Evolutionary conservation across 2,888 invertebrate species (phyloP).

Genomic region (Euplagia quadripunctaria): DNA sequence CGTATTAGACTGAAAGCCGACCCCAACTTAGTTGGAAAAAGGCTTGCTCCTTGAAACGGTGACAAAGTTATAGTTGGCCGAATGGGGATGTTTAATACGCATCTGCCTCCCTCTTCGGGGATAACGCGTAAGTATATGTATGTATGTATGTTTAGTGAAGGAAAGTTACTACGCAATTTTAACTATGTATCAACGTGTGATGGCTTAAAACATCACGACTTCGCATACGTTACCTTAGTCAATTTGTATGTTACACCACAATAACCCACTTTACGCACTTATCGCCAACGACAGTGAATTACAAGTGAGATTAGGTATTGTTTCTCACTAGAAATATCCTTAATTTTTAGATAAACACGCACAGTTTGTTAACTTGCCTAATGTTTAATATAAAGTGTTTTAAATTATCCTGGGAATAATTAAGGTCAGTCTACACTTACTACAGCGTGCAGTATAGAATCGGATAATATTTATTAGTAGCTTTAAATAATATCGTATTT

Average conservation of each 20-base stretch:
- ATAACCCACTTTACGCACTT: slow-evolving; percentile 15
- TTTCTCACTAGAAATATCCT: slow-evolving; percentile 7
- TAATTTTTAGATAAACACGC: slow-evolving; percentile 18
- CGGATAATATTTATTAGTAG: too few species aligned
- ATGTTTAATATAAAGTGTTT: not conserved
- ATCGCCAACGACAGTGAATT: slow-evolving; percentile 10
- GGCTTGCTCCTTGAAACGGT: too few species aligned
- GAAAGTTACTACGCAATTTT: slow-evolving; percentile 8
- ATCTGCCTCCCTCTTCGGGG: too few species aligned
- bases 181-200: slow-evolving; percentile 2
- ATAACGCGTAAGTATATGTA: not conserved
- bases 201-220: slow-evolving; percentile 5
- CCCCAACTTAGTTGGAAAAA: too few species aligned
- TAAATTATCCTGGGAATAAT: slow-evolving; percentile 3
- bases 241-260: slow-evolving; percentile 2
- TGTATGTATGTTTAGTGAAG: not conserved
- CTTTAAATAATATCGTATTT: too few species aligned
- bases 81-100: not conserved
- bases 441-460: not conserved
- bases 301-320: not conserved
- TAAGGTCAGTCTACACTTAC: not conserved
- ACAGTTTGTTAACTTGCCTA: not conserved
- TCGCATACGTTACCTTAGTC: slow-evolving; percentile 6
- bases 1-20: too few species aligned
- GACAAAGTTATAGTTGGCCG: not conserved